Evolutionary conservation across 64 coral and sea anemone genomes (phyloP).

Genomic region (Pocillopora verrucosa): DNA sequence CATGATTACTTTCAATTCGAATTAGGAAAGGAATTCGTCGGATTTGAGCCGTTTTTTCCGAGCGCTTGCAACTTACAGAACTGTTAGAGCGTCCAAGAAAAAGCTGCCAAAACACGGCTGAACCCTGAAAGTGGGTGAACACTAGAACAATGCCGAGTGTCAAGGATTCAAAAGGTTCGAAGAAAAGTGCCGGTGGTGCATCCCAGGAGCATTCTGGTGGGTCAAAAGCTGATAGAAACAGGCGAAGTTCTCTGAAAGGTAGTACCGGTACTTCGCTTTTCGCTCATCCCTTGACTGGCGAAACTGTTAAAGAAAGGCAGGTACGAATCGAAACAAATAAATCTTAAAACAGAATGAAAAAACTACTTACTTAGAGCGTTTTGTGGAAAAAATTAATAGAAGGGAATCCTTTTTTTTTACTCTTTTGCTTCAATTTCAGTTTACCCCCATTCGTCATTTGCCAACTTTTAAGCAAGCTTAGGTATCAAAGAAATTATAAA

Average conservation of each 20-base stretch:
- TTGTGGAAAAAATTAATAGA: neutral
- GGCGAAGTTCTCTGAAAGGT: conserved; percentile 9
- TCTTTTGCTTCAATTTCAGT: no score
- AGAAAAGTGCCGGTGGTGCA: conserved; percentile 1
- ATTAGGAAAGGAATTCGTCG: neutral
- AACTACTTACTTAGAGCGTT: neutral
- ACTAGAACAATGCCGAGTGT: neutral
- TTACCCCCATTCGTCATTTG: no score
- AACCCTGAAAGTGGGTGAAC: neutral
- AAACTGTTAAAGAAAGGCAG: conserved; percentile 90
- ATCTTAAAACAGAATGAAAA: neutral
- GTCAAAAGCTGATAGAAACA: conserved; percentile 57
- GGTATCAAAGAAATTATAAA: no score
- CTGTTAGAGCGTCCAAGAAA: neutral
- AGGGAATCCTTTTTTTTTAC: neutral
- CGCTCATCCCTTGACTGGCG: conserved; percentile 85
- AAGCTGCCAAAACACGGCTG: neutral
- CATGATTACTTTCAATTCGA: neutral
- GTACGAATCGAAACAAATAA: neutral
- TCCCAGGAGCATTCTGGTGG: conserved; percentile 26
- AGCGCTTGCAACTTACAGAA: conserved; percentile 8
- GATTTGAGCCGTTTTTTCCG: neutral
- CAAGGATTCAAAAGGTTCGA: conserved; percentile 44
- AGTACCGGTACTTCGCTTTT: conserved; percentile 75
- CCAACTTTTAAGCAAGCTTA: no score